Base-by-base conservation (phyloP, 2,888 invertebrate species). In the Parnassius apollo region DNA sequence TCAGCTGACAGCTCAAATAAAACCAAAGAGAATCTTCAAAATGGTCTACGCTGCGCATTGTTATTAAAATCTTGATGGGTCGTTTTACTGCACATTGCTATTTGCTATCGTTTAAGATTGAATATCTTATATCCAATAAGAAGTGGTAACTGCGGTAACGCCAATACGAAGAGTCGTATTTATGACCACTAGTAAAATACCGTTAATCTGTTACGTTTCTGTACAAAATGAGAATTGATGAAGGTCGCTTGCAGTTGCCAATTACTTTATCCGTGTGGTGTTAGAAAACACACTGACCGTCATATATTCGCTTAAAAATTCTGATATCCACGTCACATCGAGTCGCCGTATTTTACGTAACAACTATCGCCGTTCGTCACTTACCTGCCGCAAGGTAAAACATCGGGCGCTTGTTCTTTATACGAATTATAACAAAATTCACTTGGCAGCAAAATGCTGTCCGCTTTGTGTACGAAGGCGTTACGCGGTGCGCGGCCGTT, bases 401-500 rank as follows among this genome's bases (percentile, higher is more conserved):
- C 49, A 60, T 60, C 51, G 35, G 25, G 44, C 44, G 54, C 56
- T 54, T 54, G 46, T n/a, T 22, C 12, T 35, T 25, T 9, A 18
- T 56, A 18, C 4, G n/a, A 51, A 52, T 55, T 61, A 25, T 51
- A 35, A 25, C 0, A 25, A 25, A 2, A 49, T 42, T 54, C 59
- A 59, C 18, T 52, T 10, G 44, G 9, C 52, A 49, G 48, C 58
- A 69, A 61, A 60, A 74, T 73, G 74, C 62, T 74, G 58, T 69
- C 72, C 56, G 68, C 72, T 64, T 70, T 82, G 57, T 80, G 80
- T 67, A 67, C 76, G 54, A 77, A 73, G 61, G 68, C 74, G 18
- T 93, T 96, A 60, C 93, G 95, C 73, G 90, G 93, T 53, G 94
- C 96, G 63, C 94, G 96, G 75, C 92, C 93, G 25, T 71, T 86